Conservation (phyloP, 1,140 invertebrate species). For the Liolophura sinensis region DNA sequence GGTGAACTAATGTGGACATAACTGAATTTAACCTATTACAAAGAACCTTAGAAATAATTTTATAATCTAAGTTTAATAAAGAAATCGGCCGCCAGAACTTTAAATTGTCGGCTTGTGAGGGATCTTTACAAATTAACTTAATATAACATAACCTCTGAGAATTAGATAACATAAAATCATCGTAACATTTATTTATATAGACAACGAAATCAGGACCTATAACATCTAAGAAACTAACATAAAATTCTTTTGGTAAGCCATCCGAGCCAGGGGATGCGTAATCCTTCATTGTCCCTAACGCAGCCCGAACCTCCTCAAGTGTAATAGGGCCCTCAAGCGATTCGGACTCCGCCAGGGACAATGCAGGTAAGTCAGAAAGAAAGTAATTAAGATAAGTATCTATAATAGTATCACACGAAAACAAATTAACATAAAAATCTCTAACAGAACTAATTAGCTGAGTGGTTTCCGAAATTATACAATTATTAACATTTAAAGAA, state of each 20-base stretch:
- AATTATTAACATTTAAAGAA: no score
- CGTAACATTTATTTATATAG: slow-evolving; percentile 18
- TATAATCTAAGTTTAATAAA: no score
- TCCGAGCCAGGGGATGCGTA: slow-evolving; percentile 30
- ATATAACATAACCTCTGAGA: slow-evolving; percentile 27
- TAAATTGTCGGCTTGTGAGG: slow-evolving; percentile 4
- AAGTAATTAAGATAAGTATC: slow-evolving; percentile 14
- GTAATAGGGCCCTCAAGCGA: slow-evolving; percentile 16
- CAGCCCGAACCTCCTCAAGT: slow-evolving; percentile 14
- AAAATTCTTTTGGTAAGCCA: slow-evolving; percentile 30
- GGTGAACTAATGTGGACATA: slow-evolving; percentile 18
- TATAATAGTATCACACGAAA: slow-evolving; percentile 20
- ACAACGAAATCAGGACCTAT: slow-evolving; percentile 17
- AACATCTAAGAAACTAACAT: slow-evolving; percentile 26
- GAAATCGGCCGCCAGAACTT: no score
- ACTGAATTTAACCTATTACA: slow-evolving; percentile 20
- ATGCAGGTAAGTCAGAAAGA: slow-evolving; percentile 21
- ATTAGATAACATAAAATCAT: slow-evolving; percentile 12
- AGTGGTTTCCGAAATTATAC: slow-evolving; percentile 17
- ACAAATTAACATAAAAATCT: no score
- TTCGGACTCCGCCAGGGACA: slow-evolving; percentile 8
- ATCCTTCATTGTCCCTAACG: slow-evolving; percentile 18
- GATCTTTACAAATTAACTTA: slow-evolving; percentile 28
- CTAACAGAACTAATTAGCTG: slow-evolving; percentile 26
- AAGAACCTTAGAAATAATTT: no score